These are phyloP conservation scores for Seriola rivoliana DNA, from an alignment of 2,113 vertebrate species.

Conservation along the genomic window DNA sequence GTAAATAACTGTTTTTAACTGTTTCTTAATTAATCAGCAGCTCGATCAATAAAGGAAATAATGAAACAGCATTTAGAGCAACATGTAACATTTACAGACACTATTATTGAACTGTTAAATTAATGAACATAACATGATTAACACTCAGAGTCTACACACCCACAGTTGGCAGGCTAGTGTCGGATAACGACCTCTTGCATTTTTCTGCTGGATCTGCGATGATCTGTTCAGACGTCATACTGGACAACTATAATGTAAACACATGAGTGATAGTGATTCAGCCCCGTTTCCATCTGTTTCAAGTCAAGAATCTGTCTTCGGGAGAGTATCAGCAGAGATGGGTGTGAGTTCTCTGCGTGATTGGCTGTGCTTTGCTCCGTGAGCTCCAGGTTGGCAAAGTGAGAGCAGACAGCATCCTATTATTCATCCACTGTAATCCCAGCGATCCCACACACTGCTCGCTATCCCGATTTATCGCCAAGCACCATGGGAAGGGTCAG, in stretches of 20 bases:
- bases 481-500: constrained; percentile 59
- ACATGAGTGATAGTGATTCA: constrained; percentile 40
- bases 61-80: not conserved
- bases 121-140: not conserved
- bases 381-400: constrained; percentile 42
- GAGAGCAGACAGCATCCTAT: constrained; percentile 40
- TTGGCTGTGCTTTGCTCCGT: constrained; percentile 50
- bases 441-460: constrained; percentile 19
- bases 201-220: not conserved
- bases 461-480: constrained; percentile 30
- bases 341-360: constrained; percentile 1
- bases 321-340: constrained; percentile 9
- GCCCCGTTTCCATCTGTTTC: constrained; percentile 48
- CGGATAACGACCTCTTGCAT: not conserved
- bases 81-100: not conserved
- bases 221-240: not conserved
- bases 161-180: too few species aligned
- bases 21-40: not conserved
- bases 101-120: not conserved
- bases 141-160: not conserved
- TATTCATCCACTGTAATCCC: constrained; percentile 50
- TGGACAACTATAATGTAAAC: constrained; percentile 15
- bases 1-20: too few species aligned
- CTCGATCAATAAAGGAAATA: not conserved
- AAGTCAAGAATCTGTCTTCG: constrained; percentile 1